Evolutionary conservation across 2,888 invertebrate genomes (phyloP), one percentile per base, ranked within the genome.

Genomic region (Stramonita haemastoma): DNA sequence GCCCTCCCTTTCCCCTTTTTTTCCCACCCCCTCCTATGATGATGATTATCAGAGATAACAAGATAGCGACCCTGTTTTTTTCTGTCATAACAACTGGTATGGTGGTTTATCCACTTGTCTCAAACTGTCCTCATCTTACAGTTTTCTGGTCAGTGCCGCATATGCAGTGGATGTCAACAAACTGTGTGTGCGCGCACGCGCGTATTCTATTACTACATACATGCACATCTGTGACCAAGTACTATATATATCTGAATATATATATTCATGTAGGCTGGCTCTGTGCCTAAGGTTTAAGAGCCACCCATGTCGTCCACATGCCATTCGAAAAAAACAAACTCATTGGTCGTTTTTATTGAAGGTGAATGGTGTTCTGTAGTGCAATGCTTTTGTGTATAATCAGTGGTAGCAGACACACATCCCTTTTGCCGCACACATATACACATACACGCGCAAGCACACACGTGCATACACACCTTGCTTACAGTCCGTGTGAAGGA

Each of bases 401-500:
- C 26, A 66, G 26, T 26, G 66, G 79, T 29, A 15, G n/a, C 79
- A 6, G 2, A 79, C 79, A 79, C 79, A 79, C 79, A 79, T n/a
- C 19, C 79, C 19, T n/a, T n/a, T 46, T 46, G 46, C 46, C 46
- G 46, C 46, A 8, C 46, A 77, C 77, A 77, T n/a, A 79, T n/a
- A 79, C 79, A 79, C 79, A 79, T n/a, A 79, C 79, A 79, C 79
- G 22, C 79, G n/a, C 79, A 79, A 4, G 22, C 79, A 79, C 79
- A 79, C 79, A 79, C 79, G 22, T 29, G n/a, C 79, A 79, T n/a
- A 79, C 79, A 79, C 79, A 79, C 79, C 66, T 26, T n/a, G n/a
- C 79, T 26, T n/a, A 79, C 79, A 79, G 26, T 26, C 79, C 6
- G 26, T 26, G 26, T 26, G 26, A 79, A 19, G n/a, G 26, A 79